A percentile compares a stretch with the other conserved stretches of the same genome.
Conservation (phyloP, 1,140 invertebrate species). For the Riptortus pedestris region DNA sequence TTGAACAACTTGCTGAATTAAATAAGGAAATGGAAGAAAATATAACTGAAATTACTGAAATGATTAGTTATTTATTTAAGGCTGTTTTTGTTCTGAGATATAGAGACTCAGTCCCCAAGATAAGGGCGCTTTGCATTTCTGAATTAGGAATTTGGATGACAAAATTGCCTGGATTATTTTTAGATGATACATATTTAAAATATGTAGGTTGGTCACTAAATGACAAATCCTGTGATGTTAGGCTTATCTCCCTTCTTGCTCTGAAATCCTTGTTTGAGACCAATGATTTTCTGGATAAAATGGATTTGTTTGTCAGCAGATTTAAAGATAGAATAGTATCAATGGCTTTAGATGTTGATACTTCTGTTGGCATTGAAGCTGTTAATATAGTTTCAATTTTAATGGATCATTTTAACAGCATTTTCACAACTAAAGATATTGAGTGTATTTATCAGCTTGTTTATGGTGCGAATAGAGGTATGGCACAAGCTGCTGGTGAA, state of each 20-base stretch:
- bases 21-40: constrained; percentile 26
- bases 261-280: not conserved
- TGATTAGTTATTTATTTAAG: not conserved
- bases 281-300: not conserved
- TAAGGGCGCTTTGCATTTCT: not conserved
- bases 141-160: not conserved
- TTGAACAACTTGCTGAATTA: constrained; percentile 19
- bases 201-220: constrained; percentile 1
- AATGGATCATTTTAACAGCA: no score
- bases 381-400: not conserved
- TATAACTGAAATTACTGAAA: constrained; percentile 19
- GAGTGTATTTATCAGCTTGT: not conserved
- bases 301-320: not conserved
- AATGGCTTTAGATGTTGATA: not conserved
- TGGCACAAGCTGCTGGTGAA: not conserved
- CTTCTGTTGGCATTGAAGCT: not conserved
- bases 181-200: constrained; percentile 6
- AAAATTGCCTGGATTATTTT: not conserved
- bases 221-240: not conserved
- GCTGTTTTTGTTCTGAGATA: not conserved
- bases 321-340: not conserved
- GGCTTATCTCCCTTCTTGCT: not conserved
- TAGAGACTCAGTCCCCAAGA: not conserved
- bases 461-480: not conserved
- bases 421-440: not conserved